Evolutionary conservation across 1,140 invertebrate genomes (phyloP), one percentile per base, ranked within the genome.

Genomic region (Andricus grossulariae): DNA sequence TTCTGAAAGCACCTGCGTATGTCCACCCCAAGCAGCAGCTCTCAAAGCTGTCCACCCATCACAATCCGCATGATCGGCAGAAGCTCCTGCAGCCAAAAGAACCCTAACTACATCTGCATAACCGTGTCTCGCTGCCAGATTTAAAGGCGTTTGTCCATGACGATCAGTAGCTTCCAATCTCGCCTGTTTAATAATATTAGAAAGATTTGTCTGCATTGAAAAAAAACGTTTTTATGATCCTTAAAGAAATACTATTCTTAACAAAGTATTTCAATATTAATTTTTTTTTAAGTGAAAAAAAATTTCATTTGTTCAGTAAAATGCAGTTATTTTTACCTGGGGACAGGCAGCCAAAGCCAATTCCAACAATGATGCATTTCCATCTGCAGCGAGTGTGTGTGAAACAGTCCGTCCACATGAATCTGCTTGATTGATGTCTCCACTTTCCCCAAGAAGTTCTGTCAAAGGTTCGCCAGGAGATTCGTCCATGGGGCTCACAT

Each of bases 11-110:
- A 95, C 95, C 92, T 98, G 96, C 16, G 95, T 96, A 86, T 98
- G 97, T 18, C 97, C 97, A 76, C 96, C 97, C 97, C 97, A 98
- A 50, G 97, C 97, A 25, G 97, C 96, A 12, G 96, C 96, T 81
- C 96, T 92, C 50, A 98, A 90, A 4, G 97, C 96, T 54, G 97
- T 98, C 94, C 98, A 96, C 16, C 96, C 96, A 87, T 98, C 97
- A 45, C 94, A 94, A 91, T 98, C 97, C 10, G 96, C 95, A 74
- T 96, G 95, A 91, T 98, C 96, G 0, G 95, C 93, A 81, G 93
- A 92, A 0, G 97, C 96, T 2, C 96, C 96, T 5, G 95, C 95
- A 80, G 94, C 93, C 39, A 97, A 86, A 25, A 97, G 88, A 19
- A 94, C 92, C 79, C 94, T 95, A 25, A 96, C 95, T 19, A 95